phyloP scores from a whole-genome alignment of 2,888 invertebrate species.

The Dendrolimus pini region DNA sequence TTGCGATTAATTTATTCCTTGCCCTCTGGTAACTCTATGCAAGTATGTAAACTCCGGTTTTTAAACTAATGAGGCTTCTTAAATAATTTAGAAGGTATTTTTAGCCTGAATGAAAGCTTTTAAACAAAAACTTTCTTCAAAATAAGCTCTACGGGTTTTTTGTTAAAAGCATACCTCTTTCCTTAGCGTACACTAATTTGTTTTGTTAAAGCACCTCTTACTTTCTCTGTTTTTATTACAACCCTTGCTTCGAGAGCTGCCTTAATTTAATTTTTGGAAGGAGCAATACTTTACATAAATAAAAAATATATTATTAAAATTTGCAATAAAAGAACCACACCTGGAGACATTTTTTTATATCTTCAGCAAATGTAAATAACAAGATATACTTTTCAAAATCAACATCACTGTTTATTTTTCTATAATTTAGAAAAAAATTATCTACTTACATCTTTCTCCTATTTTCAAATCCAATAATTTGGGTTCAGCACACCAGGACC shows the following conservation, averaged over 20 bases:
- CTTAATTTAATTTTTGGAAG: constrained; percentile 13
- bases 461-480: too few species aligned
- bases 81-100: too few species aligned
- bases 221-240: constrained; percentile 20
- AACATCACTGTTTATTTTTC: too few species aligned
- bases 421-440: too few species aligned
- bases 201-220: constrained; percentile 22
- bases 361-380: not conserved
- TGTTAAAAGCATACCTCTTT: constrained; percentile 27
- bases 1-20: too few species aligned
- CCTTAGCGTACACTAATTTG: constrained; percentile 29
- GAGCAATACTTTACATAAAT: not conserved
- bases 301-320: not conserved
- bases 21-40: too few species aligned
- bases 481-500: too few species aligned
- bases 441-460: too few species aligned
- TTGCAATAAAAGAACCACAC: not conserved
- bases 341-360: not conserved
- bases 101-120: too few species aligned
- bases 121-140: not conserved
- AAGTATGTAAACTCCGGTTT: too few species aligned
- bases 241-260: constrained; percentile 19
- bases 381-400: too few species aligned
- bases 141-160: constrained; percentile 10
- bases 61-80: too few species aligned